Conservation (phyloP, 2,113 vertebrate species). For the Perccottus glenii region DNA sequence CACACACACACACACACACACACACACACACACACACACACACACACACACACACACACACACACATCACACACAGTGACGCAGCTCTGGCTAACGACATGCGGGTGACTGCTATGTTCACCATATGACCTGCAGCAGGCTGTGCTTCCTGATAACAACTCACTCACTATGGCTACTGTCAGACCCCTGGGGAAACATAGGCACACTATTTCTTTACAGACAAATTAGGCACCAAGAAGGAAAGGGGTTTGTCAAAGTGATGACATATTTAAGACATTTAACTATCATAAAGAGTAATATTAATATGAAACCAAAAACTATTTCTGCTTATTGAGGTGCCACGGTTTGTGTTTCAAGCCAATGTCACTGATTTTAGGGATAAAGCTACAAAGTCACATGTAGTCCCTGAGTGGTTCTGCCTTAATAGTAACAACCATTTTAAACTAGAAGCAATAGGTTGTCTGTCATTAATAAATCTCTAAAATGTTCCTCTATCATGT, state of each 20-base stretch:
- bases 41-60: conserved; percentile 8
- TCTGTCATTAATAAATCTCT: neutral
- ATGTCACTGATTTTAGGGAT: conserved; percentile 20
- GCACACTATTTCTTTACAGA: neutral
- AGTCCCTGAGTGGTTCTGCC: conserved; percentile 3
- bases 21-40: conserved; percentile 2
- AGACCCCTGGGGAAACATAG: neutral
- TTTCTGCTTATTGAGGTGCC: too few relatives aligned
- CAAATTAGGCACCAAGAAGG: neutral
- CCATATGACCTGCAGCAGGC: conserved; percentile 56
- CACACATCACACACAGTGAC: conserved; percentile 16
- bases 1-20: conserved; percentile 8
- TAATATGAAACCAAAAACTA: neutral
- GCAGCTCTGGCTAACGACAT: conserved; percentile 66
- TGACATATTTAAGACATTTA: neutral
- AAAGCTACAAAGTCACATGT: conserved; percentile 36
- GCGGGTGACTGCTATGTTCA: conserved; percentile 63
- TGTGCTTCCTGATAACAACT: conserved; percentile 32
- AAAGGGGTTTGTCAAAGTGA: neutral
- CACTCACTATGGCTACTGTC: conserved; percentile 6
- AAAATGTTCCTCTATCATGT: too few relatives aligned
- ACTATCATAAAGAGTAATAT: neutral
- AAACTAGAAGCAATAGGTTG: too few relatives aligned
- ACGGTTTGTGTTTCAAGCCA: neutral
- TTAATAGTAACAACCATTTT: neutral